Base-by-base conservation (phyloP, 2,113 vertebrate species). In the Anguilla japonica region DNA sequence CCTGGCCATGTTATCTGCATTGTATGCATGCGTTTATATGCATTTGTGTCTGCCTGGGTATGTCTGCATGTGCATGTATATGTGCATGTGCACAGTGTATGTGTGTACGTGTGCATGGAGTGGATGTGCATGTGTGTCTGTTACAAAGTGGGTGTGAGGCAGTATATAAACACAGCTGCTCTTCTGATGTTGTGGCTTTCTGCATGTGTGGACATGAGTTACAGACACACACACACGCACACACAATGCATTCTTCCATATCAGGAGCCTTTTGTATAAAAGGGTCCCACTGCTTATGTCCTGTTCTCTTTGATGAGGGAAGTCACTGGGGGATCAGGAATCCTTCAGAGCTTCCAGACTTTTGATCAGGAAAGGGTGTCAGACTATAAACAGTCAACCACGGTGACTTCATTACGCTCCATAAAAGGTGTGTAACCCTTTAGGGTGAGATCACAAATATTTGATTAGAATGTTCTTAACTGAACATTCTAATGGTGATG, bases 121-220 rank as follows among this genome's bases (percentile, higher is more conserved):
- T 43, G 60, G 87, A 50, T 82, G 63, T 18, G n/a, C 87, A 81
- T 22, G 79, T 91, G 78, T 83, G 46, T 90, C 89, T 67, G n/a
- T 87, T 91, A 85, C 39, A 41, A 71, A 81, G 79, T 53, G 43
- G 63, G 84, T 43, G n/a, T 9, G 43, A 63, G 86, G 89, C 87
- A 90, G 87, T 83, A 85, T 92, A 92, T 89, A 95, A 95, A 94
- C 94, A 95, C 93, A 95, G 94, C 95, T 96, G 95, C 91, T 79
- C 87, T 90, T 93, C 91, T 90, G 93, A 92, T 94, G 93, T 92
- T 92, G 90, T 86, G 86, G 53, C 60, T 5, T 83, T 34, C 79
- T 92, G 92, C 94, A 87, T 94, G 95, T 94, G 91, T 89, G 86
- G 94, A 94, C 92, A 93, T 89, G 95, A 94, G 90, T 57, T 13